Conservation (phyloP, 2,113 vertebrate species). For the Hypomesus transpacificus region DNA sequence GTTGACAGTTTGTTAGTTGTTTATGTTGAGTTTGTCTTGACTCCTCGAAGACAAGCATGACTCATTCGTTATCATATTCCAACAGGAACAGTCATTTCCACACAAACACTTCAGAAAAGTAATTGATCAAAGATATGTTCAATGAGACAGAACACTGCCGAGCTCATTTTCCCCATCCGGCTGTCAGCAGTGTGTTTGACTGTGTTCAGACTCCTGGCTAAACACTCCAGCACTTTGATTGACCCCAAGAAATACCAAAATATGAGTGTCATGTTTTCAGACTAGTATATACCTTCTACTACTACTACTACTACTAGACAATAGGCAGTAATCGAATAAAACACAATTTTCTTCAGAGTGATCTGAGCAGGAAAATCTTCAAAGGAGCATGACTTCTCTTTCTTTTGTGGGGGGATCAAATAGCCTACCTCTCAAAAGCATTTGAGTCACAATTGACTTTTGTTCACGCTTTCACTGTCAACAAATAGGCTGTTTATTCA, state of each 20-base stretch:
- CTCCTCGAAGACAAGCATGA: conserved; percentile 16
- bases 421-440: neutral
- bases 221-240: too few species aligned
- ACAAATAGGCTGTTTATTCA: conserved; percentile 4
- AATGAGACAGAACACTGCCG: conserved; percentile 5
- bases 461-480: conserved; percentile 9
- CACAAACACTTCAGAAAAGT: neutral
- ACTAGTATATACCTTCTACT: too few species aligned
- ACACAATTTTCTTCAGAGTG: too few species aligned
- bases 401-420: too few species aligned
- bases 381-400: too few species aligned
- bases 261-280: too few species aligned
- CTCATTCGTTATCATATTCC: neutral
- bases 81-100: neutral
- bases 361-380: too few species aligned
- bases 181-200: neutral
- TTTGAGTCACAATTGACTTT: neutral
- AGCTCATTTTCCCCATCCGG: neutral
- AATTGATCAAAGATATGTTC: conserved; percentile 17
- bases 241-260: too few species aligned
- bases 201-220: too few species aligned
- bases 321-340: too few species aligned
- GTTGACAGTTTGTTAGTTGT: conserved; percentile 37
- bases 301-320: too few species aligned
- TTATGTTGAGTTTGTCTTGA: conserved; percentile 20